Conservation (phyloP, 1,140 invertebrate genomes). For the Bombus terrestris region DNA sequence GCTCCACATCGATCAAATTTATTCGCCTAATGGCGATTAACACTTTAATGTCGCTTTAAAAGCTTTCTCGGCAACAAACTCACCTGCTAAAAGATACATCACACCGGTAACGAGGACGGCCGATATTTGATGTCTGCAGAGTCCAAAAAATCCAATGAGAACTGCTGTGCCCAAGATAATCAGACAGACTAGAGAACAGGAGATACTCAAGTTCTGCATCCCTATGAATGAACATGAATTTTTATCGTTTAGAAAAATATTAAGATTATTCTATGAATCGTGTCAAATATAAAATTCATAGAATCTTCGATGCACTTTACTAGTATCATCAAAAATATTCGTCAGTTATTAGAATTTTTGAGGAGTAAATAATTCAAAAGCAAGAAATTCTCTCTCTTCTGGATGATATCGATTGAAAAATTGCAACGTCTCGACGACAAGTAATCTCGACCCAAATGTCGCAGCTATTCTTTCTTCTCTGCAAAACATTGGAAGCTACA, state of each 20-base stretch:
- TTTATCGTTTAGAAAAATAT: background rate
- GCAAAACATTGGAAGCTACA: background rate
- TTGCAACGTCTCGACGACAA: background rate
- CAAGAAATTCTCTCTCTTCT: background rate
- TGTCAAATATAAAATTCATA: too few relatives aligned
- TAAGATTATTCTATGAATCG: background rate
- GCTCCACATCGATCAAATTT: background rate
- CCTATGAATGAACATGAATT: slow-evolving; percentile 83
- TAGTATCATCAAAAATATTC: background rate
- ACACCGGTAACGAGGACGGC: slow-evolving; percentile 95
- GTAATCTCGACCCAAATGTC: background rate
- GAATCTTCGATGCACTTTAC: too few relatives aligned
- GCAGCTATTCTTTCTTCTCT: background rate
- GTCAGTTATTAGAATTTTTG: background rate
- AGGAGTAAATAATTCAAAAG: background rate
- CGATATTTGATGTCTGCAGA: slow-evolving; percentile 93
- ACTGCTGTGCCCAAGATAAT: slow-evolving; percentile 93
- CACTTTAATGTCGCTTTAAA: too few relatives aligned
- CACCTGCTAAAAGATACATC: slow-evolving; percentile 95
- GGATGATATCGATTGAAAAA: background rate
- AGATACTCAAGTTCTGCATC: slow-evolving; percentile 96
- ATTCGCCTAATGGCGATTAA: slow-evolving; percentile 12
- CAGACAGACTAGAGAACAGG: slow-evolving; percentile 93
- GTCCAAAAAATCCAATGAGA: slow-evolving; percentile 91
- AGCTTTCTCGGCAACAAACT: slow-evolving; percentile 58